phyloP scores from a whole-genome alignment of 1,140 invertebrate genomes.

The Tetraneura akinire region DNA sequence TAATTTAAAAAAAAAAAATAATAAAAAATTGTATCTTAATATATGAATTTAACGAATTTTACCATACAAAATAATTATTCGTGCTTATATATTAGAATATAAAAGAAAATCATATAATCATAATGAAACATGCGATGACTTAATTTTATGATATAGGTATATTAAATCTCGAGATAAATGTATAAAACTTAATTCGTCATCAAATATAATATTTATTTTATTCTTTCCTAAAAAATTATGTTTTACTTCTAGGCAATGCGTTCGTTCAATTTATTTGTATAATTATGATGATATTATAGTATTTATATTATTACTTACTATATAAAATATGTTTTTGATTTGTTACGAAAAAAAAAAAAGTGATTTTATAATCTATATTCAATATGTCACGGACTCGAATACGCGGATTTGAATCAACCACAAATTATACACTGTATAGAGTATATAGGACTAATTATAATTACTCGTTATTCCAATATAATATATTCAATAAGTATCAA shows the following conservation, averaged over 20 bases:
- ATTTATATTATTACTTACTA: background rate
- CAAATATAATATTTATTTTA: too few relatives aligned
- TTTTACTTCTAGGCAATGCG: too few relatives aligned
- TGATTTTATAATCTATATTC: too few relatives aligned
- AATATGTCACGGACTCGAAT: too few relatives aligned
- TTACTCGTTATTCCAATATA: too few relatives aligned
- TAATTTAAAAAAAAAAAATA: too few relatives aligned
- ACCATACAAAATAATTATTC: too few relatives aligned
- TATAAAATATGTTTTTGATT: background rate
- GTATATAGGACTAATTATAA: too few relatives aligned
- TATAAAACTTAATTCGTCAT: background rate
- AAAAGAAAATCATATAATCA: background rate
- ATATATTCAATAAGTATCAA: constrained; percentile 4
- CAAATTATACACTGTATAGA: background rate
- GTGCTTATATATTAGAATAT: too few relatives aligned
- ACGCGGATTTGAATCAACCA: background rate
- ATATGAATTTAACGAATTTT: too few relatives aligned
- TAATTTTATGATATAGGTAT: constrained; percentile 21
- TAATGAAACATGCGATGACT: background rate
- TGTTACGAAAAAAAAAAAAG: background rate
- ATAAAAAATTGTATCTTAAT: too few relatives aligned
- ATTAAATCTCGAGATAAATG: constrained; percentile 2
- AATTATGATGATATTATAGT: background rate
- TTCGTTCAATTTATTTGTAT: background rate
- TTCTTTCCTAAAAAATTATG: too few relatives aligned